Evolutionary conservation across 1,140 invertebrate species (phyloP), one percentile per base, ranked within the genome.

Genomic region (Cydia fagiglandana): DNA sequence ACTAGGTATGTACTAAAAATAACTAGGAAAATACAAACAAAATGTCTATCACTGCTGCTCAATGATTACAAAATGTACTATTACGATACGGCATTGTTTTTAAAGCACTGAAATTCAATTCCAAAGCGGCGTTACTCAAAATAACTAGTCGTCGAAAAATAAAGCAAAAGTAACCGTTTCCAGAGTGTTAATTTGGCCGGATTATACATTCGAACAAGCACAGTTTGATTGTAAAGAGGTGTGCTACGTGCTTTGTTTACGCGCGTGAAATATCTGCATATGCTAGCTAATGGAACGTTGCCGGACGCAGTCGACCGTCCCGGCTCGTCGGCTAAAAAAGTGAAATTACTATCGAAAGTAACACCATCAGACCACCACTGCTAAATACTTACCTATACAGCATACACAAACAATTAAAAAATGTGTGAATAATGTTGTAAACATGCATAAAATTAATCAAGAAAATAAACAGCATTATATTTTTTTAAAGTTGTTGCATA

Each of bases 241-340:
- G 56, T 61, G 9, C 56, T 2, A 61, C 17, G 30, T 38, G 38
- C 66, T 70, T 70, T 45, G 66, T 70, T 70, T 70, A 70, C 66
- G 17, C 34, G 66, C 66, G 66, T 70, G 66, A 70, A 70, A 70
- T 70, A 70, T 70, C 66, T 70, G 15, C 30, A 38, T 70, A 17
- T 45, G 34, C 30, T n/a, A n/a, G 66, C 34, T 70, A 70, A 70
- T 70, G 34, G 66, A 70, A 70, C 66, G 66, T 70, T 70, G 38
- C 66, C n/a, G 30, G 12, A 41, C 30, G 66, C 66, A 70, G 34
- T 70, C 66, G 66, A 70, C 66, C 66, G 66, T 45, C 17, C 66
- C 15, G 50, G n/a, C 45, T 38, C 6, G 64, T 1, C 12, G n/a
- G 64, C 34, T 70, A 70, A 70, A 70, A 66, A 70, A 64, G 64